These are phyloP conservation scores for Ceratosolen solmsi DNA, from an alignment of 1,140 invertebrate species.

Conservation along the genomic window DNA sequence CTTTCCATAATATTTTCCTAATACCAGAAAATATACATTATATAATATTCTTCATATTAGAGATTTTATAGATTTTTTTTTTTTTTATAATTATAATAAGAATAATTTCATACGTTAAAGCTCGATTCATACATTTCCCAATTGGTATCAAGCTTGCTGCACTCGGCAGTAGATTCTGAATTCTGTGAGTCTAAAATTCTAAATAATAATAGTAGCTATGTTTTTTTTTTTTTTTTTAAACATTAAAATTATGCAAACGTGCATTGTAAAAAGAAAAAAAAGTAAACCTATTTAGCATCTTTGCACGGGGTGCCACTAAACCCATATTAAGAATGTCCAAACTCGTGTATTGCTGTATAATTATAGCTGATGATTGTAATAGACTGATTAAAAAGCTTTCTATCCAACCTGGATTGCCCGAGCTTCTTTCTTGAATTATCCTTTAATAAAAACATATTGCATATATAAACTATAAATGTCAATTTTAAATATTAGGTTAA, in stretches of 20 bases:
- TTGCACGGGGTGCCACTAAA: slow-evolving; percentile 67
- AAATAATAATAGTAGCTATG: slow-evolving; percentile 4
- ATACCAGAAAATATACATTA: slow-evolving; percentile 2
- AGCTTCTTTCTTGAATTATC: slow-evolving; percentile 75
- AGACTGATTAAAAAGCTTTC: slow-evolving; percentile 77
- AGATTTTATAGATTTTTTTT: not conserved
- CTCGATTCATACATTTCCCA: slow-evolving; percentile 68
- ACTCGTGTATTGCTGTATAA: slow-evolving; percentile 66
- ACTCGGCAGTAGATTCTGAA: not conserved
- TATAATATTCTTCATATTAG: not conserved
- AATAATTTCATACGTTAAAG: slow-evolving; percentile 58
- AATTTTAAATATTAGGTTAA: too few relatives aligned
- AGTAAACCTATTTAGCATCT: slow-evolving; percentile 69
- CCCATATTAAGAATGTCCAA: slow-evolving; percentile 62
- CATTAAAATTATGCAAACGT: not conserved
- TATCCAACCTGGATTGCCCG: slow-evolving; percentile 79
- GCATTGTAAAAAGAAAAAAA: slow-evolving; percentile 16
- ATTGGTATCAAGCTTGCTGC: slow-evolving; percentile 36
- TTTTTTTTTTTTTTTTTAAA: not conserved
- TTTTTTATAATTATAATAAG: not conserved
- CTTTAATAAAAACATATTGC: too few relatives aligned
- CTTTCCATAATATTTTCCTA: slow-evolving; percentile 50
- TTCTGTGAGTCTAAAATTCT: not conserved
- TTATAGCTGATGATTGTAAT: slow-evolving; percentile 73
- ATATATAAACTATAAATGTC: too few relatives aligned